Base-by-base conservation (phyloP, 2,113 vertebrate species). In the Pelobates fuscus region DNA sequence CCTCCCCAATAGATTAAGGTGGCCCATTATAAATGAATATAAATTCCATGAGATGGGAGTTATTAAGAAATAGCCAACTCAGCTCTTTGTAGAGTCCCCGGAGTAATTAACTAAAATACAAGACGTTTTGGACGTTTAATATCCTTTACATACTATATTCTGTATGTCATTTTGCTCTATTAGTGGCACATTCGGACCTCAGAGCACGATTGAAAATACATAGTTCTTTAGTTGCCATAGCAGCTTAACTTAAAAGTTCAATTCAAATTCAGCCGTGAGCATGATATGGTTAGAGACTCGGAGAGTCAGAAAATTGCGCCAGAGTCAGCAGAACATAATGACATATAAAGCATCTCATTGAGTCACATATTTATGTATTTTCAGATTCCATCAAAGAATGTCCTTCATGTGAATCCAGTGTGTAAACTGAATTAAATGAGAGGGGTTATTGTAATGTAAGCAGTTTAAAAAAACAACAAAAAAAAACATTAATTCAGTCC, bases 271-370 rank as follows among this genome's bases (percentile, higher is more conserved):
- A 49, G 10, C 44, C 15, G 17, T 49, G 44, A 11, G 44, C 15
- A 11, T 49, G 44, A 17, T 14, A 49, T 49, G 44, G 10, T 49
- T 49, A 17, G 44, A 49, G 1, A 14, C 44, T 18, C 44, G 15
- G 44, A 14, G 44, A 8, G 15, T 49, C 44, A 18, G 44, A 14
- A 14, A 8, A 49, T 49, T 49, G 17, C 44, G 15, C 17, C 8
- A 14, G 44, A 49, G 44, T 49, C 44, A 49, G 44, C 44, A 49
- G 44, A 49, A 49, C 44, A 49, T 49, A 49, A 49, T 49, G 44
- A 49, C 44, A 17, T 49, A 49, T 49, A 49, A 2, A 14, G 44
- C 44, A 18, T 49, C 44, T 49, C 44, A 49, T 15, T 49, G 44
- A 49, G 44, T 49, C 44, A 49, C 17, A 17, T 17, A 3, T 14